Evolutionary conservation across 2,797 vertebrate species (phyloP).

Genomic region (Acanthis flammea): DNA sequence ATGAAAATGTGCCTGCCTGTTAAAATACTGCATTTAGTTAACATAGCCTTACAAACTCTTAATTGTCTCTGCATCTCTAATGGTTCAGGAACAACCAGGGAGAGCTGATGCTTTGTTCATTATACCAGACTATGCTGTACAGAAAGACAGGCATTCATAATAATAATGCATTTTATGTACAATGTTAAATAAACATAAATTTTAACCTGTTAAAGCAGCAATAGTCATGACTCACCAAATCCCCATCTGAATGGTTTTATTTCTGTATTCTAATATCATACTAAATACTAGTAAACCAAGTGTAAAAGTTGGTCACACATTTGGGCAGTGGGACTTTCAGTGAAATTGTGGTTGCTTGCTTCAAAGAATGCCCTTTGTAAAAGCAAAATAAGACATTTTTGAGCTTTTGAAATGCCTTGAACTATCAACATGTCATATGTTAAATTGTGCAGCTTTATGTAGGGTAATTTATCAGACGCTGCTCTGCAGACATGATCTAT

Average conservation of each 20-base stretch:
- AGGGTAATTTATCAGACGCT: neutral
- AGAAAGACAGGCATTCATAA: neutral
- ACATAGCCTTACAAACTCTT: slow-evolving; percentile 4
- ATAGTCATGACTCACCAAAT: neutral
- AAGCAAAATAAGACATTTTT: neutral
- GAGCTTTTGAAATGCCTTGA: neutral
- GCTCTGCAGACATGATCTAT: neutral
- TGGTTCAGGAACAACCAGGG: slow-evolving; percentile 18
- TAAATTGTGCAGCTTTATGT: neutral
- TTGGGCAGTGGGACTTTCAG: neutral
- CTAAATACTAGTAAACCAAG: neutral
- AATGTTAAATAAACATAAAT: neutral
- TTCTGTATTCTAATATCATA: neutral
- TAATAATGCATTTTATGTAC: neutral
- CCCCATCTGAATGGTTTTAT: neutral
- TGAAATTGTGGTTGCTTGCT: neutral
- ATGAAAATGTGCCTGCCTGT: slow-evolving; percentile 7
- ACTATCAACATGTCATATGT: neutral
- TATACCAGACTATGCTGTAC: neutral
- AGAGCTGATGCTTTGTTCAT: neutral
- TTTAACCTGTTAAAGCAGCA: slow-evolving; percentile 11
- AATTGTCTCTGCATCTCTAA: slow-evolving; percentile 9
- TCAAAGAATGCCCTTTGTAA: neutral
- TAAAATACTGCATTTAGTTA: slow-evolving; percentile 54
- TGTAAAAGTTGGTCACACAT: neutral